A percentile compares a stretch with the other conserved stretches of the same genome.
Evolutionary conservation across 1,140 invertebrate species (phyloP).

Genomic region (Drusus annulatus): DNA sequence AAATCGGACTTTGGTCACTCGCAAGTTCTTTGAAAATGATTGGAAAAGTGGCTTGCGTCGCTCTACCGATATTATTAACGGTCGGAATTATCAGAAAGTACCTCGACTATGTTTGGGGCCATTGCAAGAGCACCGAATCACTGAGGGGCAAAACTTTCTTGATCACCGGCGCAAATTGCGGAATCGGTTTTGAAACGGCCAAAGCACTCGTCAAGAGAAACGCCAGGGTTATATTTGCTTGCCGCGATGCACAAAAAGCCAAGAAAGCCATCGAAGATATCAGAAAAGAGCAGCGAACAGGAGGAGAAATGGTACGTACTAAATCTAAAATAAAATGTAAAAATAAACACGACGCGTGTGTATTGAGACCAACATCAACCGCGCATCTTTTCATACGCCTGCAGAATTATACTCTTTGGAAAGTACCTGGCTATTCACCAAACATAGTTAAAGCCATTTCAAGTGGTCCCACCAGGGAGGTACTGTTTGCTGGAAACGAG

Average conservation of each 20-base stretch:
- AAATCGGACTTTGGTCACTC: neutral
- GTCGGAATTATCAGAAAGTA: conserved; percentile 31
- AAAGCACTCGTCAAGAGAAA: conserved; percentile 77
- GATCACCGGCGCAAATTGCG: conserved; percentile 86
- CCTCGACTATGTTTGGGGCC: conserved; percentile 34
- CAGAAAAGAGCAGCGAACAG: conserved; percentile 66
- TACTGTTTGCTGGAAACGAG: too few species aligned
- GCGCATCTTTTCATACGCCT: neutral
- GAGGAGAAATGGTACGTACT: conserved; percentile 74
- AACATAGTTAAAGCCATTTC: too few species aligned
- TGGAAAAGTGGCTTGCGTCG: conserved; percentile 26
- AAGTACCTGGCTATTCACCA: too few species aligned
- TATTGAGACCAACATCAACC: neutral
- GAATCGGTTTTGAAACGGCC: conserved; percentile 85
- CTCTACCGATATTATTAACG: conserved; percentile 23
- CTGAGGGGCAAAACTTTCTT: conserved; percentile 75
- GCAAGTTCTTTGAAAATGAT: conserved; percentile 27
- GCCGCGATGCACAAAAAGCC: conserved; percentile 76
- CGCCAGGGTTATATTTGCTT: conserved; percentile 83
- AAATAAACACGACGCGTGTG: neutral
- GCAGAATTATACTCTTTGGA: neutral
- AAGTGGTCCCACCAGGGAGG: too few species aligned
- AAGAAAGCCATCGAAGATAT: conserved; percentile 76
- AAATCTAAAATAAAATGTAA: neutral
- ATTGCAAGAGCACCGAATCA: conserved; percentile 33